Base-by-base conservation (phyloP, 1,140 invertebrate species). In the Cylas formicarius region DNA sequence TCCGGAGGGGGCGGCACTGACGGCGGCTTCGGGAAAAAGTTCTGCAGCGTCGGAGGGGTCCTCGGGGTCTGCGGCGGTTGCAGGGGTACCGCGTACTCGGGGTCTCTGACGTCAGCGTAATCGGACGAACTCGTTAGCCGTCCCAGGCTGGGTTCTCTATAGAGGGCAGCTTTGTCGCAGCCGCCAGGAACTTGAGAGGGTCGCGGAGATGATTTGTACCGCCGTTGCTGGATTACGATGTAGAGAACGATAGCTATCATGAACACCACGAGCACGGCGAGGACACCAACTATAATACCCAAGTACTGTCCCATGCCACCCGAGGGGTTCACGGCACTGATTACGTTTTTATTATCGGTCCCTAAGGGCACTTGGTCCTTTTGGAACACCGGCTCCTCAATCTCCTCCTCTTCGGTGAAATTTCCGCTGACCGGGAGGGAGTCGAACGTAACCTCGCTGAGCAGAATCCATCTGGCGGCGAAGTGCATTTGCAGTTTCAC, bases 361-460 rank as follows among this genome's bases (percentile, higher is more conserved):
- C 44, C 50, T 8, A 50, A 27, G 19, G 40, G 48, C 6, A 46
- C 38, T 43, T 60, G 44, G 26, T 61, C 58, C 32, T 52, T 52
- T 32, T 53, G 47, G 19, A 52, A 23, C 11, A 38, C 39, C 11
- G 37, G 28, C 23, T 55, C 53, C 20, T 54, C 44, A 1, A 38
- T 19, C 27, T 57, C 55, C 29, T 61, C 56, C 34, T 62, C 60
- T 44, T 57, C 62, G 9, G 55, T 65, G 28, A 60, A 61, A 50
- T 62, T 65, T 11, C 60, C 59, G 14, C 48, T 55, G 16, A 60
- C 50, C 7, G 54, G 48, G 8, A 50, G 80, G 9, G 84, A 87
- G 55, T 85, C 81, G 57, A 87, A 89, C 4, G 78, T 78, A 31
- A 93, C 74, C 70, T 94, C 90, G 65, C 86, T 90, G 55, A 95